Base-by-base conservation (phyloP, 2,797 vertebrate genomes). In the Onychomys arenicola region DNA sequence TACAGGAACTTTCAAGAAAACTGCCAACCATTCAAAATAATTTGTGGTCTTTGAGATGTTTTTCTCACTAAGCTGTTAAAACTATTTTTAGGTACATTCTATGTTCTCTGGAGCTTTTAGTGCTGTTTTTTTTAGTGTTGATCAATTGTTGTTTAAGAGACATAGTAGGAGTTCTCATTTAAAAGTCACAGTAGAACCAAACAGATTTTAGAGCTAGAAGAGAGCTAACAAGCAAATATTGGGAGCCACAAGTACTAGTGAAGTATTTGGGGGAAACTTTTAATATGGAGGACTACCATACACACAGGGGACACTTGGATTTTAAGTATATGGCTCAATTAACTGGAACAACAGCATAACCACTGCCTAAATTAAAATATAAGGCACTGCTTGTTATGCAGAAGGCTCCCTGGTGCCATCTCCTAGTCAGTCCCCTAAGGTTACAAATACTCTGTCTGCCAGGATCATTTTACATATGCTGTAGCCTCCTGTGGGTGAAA, bases 111-210 rank as follows among this genome's bases (percentile, higher is more conserved):
- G 97, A 97, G 92, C 49, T 94, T 94, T 98, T 97, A 94, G 76
- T 69, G 52, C 69, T 93, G 10, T 94, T 98, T 95, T 95, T n/a
- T 61, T 98, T 84, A 96, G 89, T 97, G 80, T 93, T 95, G 88
- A 78, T 97, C 90, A 97, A 94, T 96, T 97, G 57, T 92, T 95
- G 86, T 92, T 98, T 91, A 96, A 96, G 97, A 92, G 71, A 97
- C 67, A 97, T 96, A 91, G 63, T 94, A 97, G 96, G 96, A 21
- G 59, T 96, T n/a, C 90, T 85, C 91, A 97, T 96, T 97, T 94
- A 96, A 91, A 98, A 97, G 52, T 97, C 96, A 96, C 91, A 98
- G 90, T 96, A 96, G 96, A 98, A 96, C 97, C 93, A 98, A 85
- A 49, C 52, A 96, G 93, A 97, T 95, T 98, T 96, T 98, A 96